These are phyloP conservation scores for Melospiza georgiana DNA, from an alignment of 2,113 vertebrate genomes.

Conservation along the genomic window DNA sequence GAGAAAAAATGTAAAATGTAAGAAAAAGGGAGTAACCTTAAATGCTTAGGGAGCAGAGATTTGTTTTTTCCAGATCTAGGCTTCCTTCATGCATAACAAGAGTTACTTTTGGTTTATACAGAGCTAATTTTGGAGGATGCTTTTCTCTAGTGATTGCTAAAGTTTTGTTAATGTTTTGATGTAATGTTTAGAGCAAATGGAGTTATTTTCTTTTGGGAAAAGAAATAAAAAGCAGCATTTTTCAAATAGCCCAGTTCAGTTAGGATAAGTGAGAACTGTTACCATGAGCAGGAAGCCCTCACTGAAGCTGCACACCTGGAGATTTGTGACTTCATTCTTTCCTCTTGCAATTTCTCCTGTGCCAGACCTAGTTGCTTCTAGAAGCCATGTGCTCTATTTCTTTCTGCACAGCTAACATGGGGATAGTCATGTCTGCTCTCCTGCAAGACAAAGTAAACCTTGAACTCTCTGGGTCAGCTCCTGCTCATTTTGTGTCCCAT, in stretches of 20 bases:
- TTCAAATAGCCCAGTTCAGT: not conserved
- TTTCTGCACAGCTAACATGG: not conserved
- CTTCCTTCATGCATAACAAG: not conserved
- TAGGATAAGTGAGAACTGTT: not conserved
- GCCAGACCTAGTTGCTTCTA: not conserved
- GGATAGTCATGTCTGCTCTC: fast-evolving
- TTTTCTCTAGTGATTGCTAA: not conserved
- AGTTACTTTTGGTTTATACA: not conserved
- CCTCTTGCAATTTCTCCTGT: not conserved
- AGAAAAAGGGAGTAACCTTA: not conserved
- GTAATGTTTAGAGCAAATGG: not conserved
- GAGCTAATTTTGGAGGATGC: not conserved
- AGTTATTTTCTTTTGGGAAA: not conserved
- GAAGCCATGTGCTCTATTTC: not conserved
- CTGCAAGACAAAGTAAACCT: not conserved
- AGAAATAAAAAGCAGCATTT: not conserved
- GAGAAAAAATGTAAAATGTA: not conserved
- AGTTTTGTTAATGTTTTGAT: not conserved
- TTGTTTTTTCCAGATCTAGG: not conserved
- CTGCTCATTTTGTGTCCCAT: not conserved
- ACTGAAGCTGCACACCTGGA: not conserved
- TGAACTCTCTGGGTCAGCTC: not conserved
- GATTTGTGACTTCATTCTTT: not conserved
- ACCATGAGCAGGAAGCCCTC: not conserved
- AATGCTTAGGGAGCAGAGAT: not conserved